Conservation (phyloP, 23 tunicate genomes). For the Ascidia mentula region DNA sequence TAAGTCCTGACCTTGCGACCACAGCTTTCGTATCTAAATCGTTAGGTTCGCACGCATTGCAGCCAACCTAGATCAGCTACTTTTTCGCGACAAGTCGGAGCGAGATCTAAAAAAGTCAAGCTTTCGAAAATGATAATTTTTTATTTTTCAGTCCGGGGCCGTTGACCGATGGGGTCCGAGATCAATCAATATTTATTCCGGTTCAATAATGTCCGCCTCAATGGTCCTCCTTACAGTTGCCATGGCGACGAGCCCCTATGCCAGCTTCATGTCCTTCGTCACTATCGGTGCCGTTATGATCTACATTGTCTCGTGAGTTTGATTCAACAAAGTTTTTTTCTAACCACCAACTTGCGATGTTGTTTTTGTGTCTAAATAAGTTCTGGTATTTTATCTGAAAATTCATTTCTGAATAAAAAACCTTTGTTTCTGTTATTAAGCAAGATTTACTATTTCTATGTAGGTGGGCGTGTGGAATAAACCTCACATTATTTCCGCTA, state of each 20-base stretch:
- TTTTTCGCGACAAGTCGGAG: too few relatives aligned
- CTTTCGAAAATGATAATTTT: too few relatives aligned
- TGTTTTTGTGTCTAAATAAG: too few relatives aligned
- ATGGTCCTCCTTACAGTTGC: constrained; percentile 56
- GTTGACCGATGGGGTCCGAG: constrained; percentile 80
- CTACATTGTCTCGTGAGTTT: constrained; percentile 76
- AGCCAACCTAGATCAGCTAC: too few relatives aligned
- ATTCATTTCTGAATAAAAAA: background rate
- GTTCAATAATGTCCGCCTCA: constrained; percentile 62
- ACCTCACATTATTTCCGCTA: constrained; percentile 82
- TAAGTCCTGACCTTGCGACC: too few relatives aligned
- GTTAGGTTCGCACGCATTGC: too few relatives aligned
- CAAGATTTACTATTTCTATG: background rate
- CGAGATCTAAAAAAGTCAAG: too few relatives aligned
- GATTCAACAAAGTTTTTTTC: too few relatives aligned
- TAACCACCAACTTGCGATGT: too few relatives aligned
- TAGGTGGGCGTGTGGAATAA: constrained; percentile 93
- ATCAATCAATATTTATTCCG: constrained; percentile 48
- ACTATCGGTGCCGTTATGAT: constrained; percentile 75
- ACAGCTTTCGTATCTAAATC: too few relatives aligned
- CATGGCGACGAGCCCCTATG: constrained; percentile 28
- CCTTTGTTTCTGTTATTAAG: too few relatives aligned
- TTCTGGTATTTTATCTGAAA: background rate
- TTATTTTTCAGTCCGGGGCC: constrained; percentile 72
- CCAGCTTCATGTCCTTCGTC: constrained; percentile 33